Conservation (phyloP, 1,140 invertebrate species). For the Caenorhabditis brenneri region DNA sequence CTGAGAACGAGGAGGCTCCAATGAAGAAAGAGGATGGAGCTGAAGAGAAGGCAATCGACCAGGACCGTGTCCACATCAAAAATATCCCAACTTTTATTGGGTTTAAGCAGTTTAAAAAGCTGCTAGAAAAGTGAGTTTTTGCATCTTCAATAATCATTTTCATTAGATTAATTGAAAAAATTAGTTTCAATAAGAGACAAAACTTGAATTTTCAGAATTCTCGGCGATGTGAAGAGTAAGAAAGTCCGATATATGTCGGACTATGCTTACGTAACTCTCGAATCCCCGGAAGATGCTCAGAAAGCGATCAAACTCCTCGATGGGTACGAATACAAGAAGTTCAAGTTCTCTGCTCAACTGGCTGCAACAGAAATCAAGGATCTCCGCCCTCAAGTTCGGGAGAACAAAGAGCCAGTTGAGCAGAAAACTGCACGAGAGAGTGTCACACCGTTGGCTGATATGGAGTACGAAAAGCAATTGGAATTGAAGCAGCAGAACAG, state of each 20-base stretch:
- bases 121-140: conserved; percentile 32
- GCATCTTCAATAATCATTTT: too few relatives aligned
- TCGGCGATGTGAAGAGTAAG: conserved; percentile 44
- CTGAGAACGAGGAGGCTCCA: too few relatives aligned
- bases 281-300: conserved; percentile 51
- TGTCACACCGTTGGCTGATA: conserved; percentile 72
- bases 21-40: not conserved
- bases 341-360: conserved; percentile 43
- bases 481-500: conserved; percentile 66
- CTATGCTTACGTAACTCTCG: conserved; percentile 53
- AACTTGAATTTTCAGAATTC: conserved; percentile 26
- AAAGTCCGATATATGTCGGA: conserved; percentile 54
- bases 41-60: not conserved
- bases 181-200: not conserved
- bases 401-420: conserved; percentile 21
- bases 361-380: conserved; percentile 44
- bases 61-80: not conserved
- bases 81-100: not conserved
- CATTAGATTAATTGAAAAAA: too few relatives aligned
- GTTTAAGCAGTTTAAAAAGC: not conserved
- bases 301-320: conserved; percentile 39
- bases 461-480: conserved; percentile 73
- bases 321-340: conserved; percentile 55
- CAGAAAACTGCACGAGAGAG: conserved; percentile 61
- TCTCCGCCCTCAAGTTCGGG: not conserved